These are phyloP conservation scores for Cacatua alba DNA, from an alignment of 2,113 vertebrate genomes.

Conservation along the genomic window DNA sequence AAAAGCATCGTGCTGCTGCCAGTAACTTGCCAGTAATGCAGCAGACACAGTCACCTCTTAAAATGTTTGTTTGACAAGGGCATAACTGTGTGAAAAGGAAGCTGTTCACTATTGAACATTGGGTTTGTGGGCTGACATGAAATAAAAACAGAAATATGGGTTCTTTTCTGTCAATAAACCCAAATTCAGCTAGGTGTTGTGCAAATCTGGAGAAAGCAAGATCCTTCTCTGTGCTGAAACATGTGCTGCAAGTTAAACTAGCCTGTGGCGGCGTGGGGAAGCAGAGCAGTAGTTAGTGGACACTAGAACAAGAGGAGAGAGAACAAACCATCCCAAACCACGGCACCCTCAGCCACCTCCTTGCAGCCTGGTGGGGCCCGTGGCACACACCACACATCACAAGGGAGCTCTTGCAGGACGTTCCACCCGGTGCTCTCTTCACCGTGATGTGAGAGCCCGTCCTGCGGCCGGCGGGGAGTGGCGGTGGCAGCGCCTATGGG, in stretches of 20 bases:
- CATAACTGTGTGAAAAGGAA: background rate
- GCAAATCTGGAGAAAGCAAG: background rate
- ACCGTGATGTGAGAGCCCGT: background rate
- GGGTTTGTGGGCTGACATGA: background rate
- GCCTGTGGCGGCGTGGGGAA: background rate
- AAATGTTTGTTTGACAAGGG: background rate
- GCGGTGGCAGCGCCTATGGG: slow-evolving; percentile 60
- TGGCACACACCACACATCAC: slow-evolving; percentile 31
- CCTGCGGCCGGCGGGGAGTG: background rate
- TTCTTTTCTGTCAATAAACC: slow-evolving; percentile 2
- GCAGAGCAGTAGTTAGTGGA: slow-evolving; percentile 7
- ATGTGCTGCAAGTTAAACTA: slow-evolving; percentile 22
- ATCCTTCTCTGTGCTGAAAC: background rate
- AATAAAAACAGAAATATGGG: background rate
- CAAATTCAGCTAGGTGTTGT: slow-evolving; percentile 11
- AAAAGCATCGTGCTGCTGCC: background rate
- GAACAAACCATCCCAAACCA: slow-evolving; percentile 26
- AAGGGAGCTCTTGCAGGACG: slow-evolving; percentile 42
- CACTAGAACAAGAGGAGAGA: slow-evolving; percentile 26
- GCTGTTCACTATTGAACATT: background rate
- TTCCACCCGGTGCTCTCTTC: background rate
- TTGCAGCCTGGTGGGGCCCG: background rate
- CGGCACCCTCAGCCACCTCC: background rate
- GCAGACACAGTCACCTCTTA: background rate
- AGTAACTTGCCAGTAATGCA: background rate